A percentile compares a stretch with the other conserved stretches of the same genome.
Conservation (phyloP, 2,797 vertebrate genomes). For the Pangasius sanitwongsei region DNA sequence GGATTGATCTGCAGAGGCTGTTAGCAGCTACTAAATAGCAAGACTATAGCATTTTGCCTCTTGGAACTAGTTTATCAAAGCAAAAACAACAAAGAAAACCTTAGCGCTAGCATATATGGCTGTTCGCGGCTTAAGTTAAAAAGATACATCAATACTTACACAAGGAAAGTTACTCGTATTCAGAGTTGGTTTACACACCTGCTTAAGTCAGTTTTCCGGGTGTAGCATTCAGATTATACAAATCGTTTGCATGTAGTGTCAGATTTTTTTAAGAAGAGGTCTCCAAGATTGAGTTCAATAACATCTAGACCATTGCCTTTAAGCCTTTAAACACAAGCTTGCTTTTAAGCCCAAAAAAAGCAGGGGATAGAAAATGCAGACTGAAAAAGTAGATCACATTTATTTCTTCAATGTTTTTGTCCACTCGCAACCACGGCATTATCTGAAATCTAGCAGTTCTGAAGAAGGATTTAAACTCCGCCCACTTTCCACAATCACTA, state of each 20-base stretch:
- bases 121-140: neutral
- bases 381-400: neutral
- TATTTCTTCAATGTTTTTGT: neutral
- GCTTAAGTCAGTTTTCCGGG: neutral
- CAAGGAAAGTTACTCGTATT: neutral
- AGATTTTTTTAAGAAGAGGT: neutral
- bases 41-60: neutral
- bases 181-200: neutral
- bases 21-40: neutral
- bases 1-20: neutral
- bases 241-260: neutral
- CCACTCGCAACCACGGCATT: neutral
- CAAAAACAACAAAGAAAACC: neutral
- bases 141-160: neutral
- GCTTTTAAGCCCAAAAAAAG: neutral
- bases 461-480: neutral
- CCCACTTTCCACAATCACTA: neutral
- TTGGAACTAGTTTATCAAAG: neutral
- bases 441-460: neutral
- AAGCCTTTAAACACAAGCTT: neutral
- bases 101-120: too few relatives aligned
- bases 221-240: neutral
- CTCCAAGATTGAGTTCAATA: neutral
- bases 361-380: neutral
- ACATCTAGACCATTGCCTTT: neutral